Conservation (phyloP, 2,113 vertebrate species). For the Mionectes macconnelli region DNA sequence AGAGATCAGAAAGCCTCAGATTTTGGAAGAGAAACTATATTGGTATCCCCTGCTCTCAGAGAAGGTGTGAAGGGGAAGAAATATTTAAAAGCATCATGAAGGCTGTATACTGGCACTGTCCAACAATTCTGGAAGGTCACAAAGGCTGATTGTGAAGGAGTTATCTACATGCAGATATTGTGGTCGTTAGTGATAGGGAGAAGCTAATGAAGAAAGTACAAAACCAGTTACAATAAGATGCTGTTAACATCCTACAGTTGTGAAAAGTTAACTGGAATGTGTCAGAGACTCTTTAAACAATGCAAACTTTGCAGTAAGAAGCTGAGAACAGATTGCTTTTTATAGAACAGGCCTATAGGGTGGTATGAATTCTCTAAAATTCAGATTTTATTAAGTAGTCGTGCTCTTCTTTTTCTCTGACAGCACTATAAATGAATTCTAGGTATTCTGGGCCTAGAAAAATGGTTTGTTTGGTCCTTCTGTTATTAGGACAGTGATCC, state of each 20-base stretch:
- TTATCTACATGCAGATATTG: background rate
- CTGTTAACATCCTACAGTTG: background rate
- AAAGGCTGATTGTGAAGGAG: background rate
- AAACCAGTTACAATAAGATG: background rate
- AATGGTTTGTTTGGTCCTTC: background rate
- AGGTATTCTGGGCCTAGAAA: background rate
- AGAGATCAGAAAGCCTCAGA: background rate
- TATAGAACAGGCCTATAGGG: background rate
- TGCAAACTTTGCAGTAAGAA: background rate
- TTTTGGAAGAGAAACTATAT: background rate
- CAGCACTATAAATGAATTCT: background rate
- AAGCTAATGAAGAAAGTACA: background rate
- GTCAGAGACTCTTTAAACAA: slow-evolving; percentile 2
- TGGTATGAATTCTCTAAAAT: background rate
- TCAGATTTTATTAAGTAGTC: background rate
- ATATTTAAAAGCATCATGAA: background rate
- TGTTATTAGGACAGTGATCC: background rate
- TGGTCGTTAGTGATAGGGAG: background rate
- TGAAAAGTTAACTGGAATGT: slow-evolving; percentile 10
- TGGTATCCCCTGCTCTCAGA: background rate
- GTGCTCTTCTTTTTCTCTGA: background rate
- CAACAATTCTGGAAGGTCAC: background rate
- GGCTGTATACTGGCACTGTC: background rate
- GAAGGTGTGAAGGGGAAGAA: background rate
- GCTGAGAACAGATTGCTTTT: slow-evolving; percentile 5